Percentiles rank a stretch among this genome's conserved stretches.
phyloP scores from a whole-genome alignment of 2,113 vertebrate species.

The Notechis scutatus region DNA sequence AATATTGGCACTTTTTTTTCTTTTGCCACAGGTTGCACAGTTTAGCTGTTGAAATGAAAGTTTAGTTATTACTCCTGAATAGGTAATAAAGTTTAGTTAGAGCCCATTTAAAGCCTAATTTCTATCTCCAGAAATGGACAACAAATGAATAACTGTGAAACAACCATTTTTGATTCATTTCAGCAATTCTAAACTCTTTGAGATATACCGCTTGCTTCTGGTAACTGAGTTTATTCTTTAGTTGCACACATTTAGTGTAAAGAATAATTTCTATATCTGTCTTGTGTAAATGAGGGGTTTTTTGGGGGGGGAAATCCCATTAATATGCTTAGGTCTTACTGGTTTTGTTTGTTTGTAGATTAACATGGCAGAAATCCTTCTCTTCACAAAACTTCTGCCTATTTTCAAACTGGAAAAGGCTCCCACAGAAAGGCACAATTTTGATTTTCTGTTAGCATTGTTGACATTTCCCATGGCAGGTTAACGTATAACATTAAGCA shows the following conservation, averaged over 20 bases:
- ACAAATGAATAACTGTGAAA: neutral
- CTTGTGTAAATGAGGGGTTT: neutral
- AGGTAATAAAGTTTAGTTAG: neutral
- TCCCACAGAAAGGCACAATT: slow-evolving; percentile 49
- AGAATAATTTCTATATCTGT: neutral
- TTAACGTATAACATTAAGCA: slow-evolving; percentile 59
- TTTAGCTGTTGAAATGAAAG: neutral
- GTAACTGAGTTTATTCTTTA: neutral
- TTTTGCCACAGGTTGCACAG: slow-evolving; percentile 18
- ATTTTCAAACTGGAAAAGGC: slow-evolving; percentile 8
- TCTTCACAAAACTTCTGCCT: slow-evolving; percentile 41
- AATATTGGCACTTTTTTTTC: neutral
- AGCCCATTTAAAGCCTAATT: neutral
- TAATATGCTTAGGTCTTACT: neutral
- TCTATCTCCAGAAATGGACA: neutral
- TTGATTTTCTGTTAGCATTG: slow-evolving; percentile 56
- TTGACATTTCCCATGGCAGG: slow-evolving; percentile 56
- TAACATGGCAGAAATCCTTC: slow-evolving; percentile 39
- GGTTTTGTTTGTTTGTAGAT: slow-evolving; percentile 26
- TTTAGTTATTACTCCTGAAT: neutral
- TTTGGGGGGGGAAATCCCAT: neutral
- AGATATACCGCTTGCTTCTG: neutral
- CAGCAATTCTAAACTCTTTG: neutral
- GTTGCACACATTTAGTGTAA: slow-evolving; percentile 16
- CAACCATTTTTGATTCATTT: neutral